Conservation (phyloP, 92 coral and sea anemone genomes). For the Metridium senile region DNA sequence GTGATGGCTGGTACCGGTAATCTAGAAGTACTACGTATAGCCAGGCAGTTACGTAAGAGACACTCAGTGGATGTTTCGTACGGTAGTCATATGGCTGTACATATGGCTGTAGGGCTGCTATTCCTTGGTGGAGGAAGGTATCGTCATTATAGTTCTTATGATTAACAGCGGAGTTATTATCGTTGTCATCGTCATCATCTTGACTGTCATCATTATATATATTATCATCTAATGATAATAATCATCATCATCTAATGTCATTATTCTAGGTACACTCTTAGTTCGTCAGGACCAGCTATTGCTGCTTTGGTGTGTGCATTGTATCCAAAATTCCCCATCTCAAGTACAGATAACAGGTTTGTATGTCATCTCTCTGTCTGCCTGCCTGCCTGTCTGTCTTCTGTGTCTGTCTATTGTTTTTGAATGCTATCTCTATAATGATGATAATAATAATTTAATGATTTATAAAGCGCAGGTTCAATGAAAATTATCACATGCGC, state of each 20-base stretch:
- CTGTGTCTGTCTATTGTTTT: neutral
- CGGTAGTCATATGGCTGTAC: constrained; percentile 98
- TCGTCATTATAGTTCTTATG: too few species aligned
- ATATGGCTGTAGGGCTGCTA: constrained; percentile 92
- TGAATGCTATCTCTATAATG: neutral
- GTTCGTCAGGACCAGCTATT: constrained; percentile 89
- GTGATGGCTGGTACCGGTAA: constrained; percentile 99
- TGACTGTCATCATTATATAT: too few species aligned
- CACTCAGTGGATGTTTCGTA: constrained; percentile 84
- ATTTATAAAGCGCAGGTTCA: too few species aligned
- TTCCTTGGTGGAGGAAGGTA: constrained; percentile 95
- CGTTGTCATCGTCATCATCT: too few species aligned
- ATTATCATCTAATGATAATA: too few species aligned
- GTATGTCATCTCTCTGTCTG: constrained; percentile 9
- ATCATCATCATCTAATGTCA: too few species aligned
- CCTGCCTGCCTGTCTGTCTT: constrained; percentile 1
- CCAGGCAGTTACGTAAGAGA: constrained; percentile 88
- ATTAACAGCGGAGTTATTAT: too few species aligned
- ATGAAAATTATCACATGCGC: too few species aligned
- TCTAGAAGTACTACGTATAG: constrained; percentile 87
- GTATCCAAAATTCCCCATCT: constrained; percentile 93
- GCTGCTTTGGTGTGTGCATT: constrained; percentile 95
- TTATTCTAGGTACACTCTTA: constrained; percentile 89
- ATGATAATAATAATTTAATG: too few species aligned
- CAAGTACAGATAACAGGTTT: constrained; percentile 98